A percentile compares a stretch with the other conserved stretches of the same genome.
These are phyloP conservation scores for Megalonaias nervosa DNA, from an alignment of 1,140 invertebrate genomes.

Conservation along the genomic window DNA sequence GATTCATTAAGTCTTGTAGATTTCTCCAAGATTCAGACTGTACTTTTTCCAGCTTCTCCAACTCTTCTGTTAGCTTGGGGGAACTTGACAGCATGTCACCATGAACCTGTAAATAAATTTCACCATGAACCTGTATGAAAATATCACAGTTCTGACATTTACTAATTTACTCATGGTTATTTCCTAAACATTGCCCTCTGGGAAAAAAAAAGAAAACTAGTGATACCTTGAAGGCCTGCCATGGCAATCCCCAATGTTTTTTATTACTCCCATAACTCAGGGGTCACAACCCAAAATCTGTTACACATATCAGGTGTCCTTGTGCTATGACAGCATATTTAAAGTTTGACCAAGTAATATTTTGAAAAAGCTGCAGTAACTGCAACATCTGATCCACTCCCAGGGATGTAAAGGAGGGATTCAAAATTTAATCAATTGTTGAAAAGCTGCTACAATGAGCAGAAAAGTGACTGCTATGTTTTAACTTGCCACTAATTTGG, in stretches of 20 bases:
- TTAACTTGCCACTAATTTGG: too few relatives aligned
- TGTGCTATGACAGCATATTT: too few relatives aligned
- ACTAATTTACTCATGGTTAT: background rate
- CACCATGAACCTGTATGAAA: slow-evolving; percentile 75
- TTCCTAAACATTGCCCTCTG: background rate
- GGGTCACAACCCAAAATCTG: too few relatives aligned
- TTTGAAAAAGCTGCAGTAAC: too few relatives aligned
- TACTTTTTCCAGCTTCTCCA: slow-evolving; percentile 76
- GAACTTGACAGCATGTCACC: slow-evolving; percentile 77
- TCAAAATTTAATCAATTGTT: too few relatives aligned
- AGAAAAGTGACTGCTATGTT: too few relatives aligned
- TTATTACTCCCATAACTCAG: too few relatives aligned
- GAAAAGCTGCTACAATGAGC: too few relatives aligned
- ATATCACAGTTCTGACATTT: slow-evolving; percentile 3
- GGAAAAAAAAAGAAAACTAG: background rate
- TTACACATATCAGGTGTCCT: too few relatives aligned
- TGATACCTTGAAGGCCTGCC: background rate
- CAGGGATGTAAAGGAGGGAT: too few relatives aligned
- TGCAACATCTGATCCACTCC: too few relatives aligned
- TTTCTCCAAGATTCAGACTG: slow-evolving; percentile 79
- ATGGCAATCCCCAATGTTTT: background rate
- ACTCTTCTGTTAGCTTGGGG: slow-evolving; percentile 74
- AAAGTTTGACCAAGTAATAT: too few relatives aligned
- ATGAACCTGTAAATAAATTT: slow-evolving; percentile 74
- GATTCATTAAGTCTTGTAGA: slow-evolving; percentile 81